Evolutionary conservation across 2,113 vertebrate genomes (phyloP), one percentile per base, ranked within the genome.

Genomic region (Condylura cristata): DNA sequence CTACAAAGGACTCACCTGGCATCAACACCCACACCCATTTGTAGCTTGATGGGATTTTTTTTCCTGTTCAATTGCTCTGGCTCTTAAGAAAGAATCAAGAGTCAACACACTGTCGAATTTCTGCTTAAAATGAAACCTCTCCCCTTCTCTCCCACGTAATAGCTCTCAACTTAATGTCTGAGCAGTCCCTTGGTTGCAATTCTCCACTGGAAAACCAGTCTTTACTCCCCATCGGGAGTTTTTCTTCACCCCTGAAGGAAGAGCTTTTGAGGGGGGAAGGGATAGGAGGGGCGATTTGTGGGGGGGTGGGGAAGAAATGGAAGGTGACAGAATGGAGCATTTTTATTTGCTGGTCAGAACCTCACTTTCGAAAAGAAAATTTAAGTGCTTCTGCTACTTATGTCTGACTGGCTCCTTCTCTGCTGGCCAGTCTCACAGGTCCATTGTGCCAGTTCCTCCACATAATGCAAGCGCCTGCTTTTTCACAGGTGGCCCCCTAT

Each of bases 61-160:
- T 68, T n/a, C 16, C 91, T 91, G 16, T 44, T 85, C 70, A 66
- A 6, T 3, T 63, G 5, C 28, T 9, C 20, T 84, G 37, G 78
- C 32, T 95, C 95, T 89, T 86, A 30, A 86, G 22, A 74, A 71
- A 80, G 51, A 74, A 30, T 51, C 3, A 34, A 78, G 20, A n/a
- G 4, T 8, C 70, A 88, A 53, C 41, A 79, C 56, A 30, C 51
- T 85, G 30, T 7, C 8, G 74, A 28, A 12, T 28, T 39, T n/a
- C 85, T 93, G 41, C 12, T 12, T n/a, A n/a, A 5, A 20, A 48
- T 28, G 66, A 56, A 88, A 91, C 0, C 26, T 34, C 66, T 26
- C 39, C 70, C 12, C 12, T 3, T 60, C 70, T 10, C 12, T 3
- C 56, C 48, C 82, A 18, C 11, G 8, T 2, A 53, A 0, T 11